Conservation (phyloP, 2,888 invertebrate species). For the Craniophora ligustri region DNA sequence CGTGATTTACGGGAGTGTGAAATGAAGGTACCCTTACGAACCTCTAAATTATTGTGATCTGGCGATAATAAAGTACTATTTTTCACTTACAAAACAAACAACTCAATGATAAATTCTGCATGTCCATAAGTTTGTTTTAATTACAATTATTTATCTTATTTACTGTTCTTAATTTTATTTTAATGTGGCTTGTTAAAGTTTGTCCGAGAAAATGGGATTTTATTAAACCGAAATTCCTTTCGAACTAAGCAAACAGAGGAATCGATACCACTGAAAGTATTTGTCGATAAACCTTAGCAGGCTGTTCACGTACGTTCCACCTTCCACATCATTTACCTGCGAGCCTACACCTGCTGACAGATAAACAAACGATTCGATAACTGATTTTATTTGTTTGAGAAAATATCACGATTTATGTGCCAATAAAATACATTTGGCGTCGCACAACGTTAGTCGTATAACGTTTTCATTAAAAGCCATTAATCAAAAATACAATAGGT, state of each 20-base stretch:
- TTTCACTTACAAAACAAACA: slow-evolving; percentile 38
- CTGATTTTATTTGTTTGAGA: slow-evolving; percentile 65
- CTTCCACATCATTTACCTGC: slow-evolving; percentile 70
- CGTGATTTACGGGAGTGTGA: slow-evolving; percentile 76
- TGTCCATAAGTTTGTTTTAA: slow-evolving; percentile 9
- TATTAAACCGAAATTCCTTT: slow-evolving; percentile 30
- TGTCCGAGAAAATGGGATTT: slow-evolving; percentile 34
- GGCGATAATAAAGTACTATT: slow-evolving; percentile 58
- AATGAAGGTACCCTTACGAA: slow-evolving; percentile 71
- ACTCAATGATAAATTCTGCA: slow-evolving; percentile 32
- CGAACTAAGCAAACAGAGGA: slow-evolving; percentile 29
- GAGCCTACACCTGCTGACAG: slow-evolving; percentile 64
- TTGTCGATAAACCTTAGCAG: slow-evolving; percentile 47
- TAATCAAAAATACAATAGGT: slow-evolving; percentile 27
- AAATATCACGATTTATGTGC: slow-evolving; percentile 55
- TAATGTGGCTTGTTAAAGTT: slow-evolving; percentile 31
- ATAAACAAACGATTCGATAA: slow-evolving; percentile 71
- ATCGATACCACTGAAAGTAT: slow-evolving; percentile 43
- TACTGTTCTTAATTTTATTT: slow-evolving; percentile 9
- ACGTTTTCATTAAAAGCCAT: slow-evolving; percentile 38
- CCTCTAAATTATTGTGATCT: slow-evolving; percentile 66
- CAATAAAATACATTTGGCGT: slow-evolving; percentile 47
- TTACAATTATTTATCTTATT: slow-evolving; percentile 23
- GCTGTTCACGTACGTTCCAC: slow-evolving; percentile 60
- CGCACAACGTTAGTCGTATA: slow-evolving; percentile 27